Conservation (phyloP, 2,888 invertebrate species). For the Limnephilus auricula region DNA sequence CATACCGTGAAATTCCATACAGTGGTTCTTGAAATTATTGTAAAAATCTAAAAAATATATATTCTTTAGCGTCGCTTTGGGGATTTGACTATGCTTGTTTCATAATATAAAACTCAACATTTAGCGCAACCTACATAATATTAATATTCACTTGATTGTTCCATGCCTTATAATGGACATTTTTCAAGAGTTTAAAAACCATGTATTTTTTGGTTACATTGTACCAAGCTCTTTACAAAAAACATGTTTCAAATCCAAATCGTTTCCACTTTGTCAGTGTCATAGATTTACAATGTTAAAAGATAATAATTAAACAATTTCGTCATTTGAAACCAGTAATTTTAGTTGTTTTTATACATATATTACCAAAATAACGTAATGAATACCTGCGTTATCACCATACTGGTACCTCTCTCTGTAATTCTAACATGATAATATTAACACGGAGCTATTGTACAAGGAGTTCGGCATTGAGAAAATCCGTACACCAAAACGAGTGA, state of each 20-base stretch:
- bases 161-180: too few relatives aligned
- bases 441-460: neutral
- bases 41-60: too few relatives aligned
- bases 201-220: neutral
- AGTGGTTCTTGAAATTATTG: too few relatives aligned
- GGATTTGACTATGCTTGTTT: too few relatives aligned
- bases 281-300: neutral
- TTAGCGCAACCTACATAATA: too few relatives aligned
- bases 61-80: too few relatives aligned
- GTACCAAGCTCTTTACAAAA: neutral
- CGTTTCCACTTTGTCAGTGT: neutral
- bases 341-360: neutral
- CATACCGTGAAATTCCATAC: too few relatives aligned
- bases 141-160: too few relatives aligned
- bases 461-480: neutral
- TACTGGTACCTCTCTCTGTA: constrained; percentile 8
- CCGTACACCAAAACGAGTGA: neutral
- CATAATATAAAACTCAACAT: too few relatives aligned
- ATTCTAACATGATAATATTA: neutral
- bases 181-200: too few relatives aligned
- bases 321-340: neutral
- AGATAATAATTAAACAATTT: neutral
- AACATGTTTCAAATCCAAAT: neutral
- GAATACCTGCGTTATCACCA: constrained; percentile 3
- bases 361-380: constrained; percentile 14